Percentiles rank a stretch among this genome's conserved stretches.
phyloP scores from a whole-genome alignment of 2,797 vertebrate species.

The Carduelis carduelis region DNA sequence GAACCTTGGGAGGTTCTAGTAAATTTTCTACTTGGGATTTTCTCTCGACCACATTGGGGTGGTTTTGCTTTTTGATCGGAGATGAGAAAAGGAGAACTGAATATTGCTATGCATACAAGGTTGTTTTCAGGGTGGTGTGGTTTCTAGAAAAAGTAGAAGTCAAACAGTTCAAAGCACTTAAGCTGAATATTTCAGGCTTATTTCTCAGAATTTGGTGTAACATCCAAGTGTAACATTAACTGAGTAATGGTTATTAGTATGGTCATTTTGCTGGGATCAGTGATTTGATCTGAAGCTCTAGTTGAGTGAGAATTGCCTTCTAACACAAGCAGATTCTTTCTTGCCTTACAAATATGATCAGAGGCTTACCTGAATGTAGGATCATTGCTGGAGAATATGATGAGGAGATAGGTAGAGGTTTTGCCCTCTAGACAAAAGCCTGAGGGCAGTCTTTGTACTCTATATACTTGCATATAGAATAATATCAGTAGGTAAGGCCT shows the following conservation, averaged over 20 bases:
- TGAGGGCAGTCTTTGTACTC: accelerated
- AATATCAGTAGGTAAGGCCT: background rate
- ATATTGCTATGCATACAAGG: accelerated
- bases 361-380: background rate
- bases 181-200: background rate
- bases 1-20: background rate
- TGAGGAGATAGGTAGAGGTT: background rate
- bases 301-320: background rate
- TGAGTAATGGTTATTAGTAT: background rate
- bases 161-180: background rate
- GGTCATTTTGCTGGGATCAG: background rate
- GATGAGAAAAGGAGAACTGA: background rate
- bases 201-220: background rate
- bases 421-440: background rate
- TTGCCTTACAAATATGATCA: background rate
- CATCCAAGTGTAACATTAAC: background rate
- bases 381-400: background rate
- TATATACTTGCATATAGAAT: background rate
- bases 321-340: background rate
- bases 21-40: background rate
- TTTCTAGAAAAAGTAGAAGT: background rate
- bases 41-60: accelerated
- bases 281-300: background rate
- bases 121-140: background rate
- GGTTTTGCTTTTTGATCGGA: background rate